Base-by-base conservation (phyloP, 2,888 invertebrate species). In the Muschampia staudingeri region DNA sequence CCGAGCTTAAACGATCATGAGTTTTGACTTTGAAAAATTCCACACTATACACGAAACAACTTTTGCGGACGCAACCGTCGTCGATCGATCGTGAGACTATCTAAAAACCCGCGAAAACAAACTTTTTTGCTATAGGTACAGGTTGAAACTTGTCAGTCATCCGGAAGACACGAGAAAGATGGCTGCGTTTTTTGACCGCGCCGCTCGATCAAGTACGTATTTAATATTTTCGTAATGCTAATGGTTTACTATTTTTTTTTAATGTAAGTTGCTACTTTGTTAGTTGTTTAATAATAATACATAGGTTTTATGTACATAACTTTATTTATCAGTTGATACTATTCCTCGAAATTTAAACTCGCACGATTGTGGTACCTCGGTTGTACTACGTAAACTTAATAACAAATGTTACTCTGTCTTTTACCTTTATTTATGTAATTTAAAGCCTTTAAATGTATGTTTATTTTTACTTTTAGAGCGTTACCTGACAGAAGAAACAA, bases 11-110 rank as follows among this genome's bases (percentile, higher is more conserved):
- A 75, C 9, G 56, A 75, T 75, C 56, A 56, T 75, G 75, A 75
- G 75, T 75, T n/a, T 75, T 75, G 75, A 75, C 56, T 75, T 75
- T 34, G n/a, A 56, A 56, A 75, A 75, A 75, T n/a, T 75, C 75
- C 40, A 11, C 5, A 56, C 56, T 4, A 16, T 0, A 75, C 2
- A 7, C 19, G 5, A 75, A 75, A 56, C 75, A 48, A 56, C 56
- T 75, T 75, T 76, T 76, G 61, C 76, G 40, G 25, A 76, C 76
- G 61, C 61, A 76, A 76, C 61, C 76, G 16, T 1, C n/a, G 71
- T 14, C 71, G 71, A 72, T 72, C 44, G 71, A 1, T 72, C 4
- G 71, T 72, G 71, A 72, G 44, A 3, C 48, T 73, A 52, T 73
- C 30, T 52, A 34, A 73, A 52, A 72, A 16, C 72, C 6, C 40